A percentile compares a stretch with the other conserved stretches of the same genome.
Conservation (phyloP, 1,140 invertebrate species). For the Grapholita molesta region DNA sequence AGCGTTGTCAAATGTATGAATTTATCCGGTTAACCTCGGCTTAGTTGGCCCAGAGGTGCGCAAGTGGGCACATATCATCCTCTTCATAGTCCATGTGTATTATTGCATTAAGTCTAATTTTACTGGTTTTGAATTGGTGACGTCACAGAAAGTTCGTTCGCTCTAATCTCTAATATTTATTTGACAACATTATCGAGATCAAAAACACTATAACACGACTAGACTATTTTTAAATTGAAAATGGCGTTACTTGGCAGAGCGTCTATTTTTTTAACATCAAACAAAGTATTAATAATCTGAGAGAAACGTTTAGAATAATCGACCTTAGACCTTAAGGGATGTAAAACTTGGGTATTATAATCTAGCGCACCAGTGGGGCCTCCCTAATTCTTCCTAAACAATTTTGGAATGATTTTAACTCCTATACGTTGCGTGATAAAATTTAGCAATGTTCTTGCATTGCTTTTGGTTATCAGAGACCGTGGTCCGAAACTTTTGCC, state of each 20-base stretch:
- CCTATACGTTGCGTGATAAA: background rate
- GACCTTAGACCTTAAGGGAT: background rate
- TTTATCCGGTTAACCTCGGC: no score
- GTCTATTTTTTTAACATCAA: background rate
- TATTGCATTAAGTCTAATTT: no score
- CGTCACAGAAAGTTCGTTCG: background rate
- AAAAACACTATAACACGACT: background rate
- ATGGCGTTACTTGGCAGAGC: background rate
- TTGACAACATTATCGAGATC: background rate
- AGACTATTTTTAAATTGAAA: background rate
- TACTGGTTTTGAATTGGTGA: background rate
- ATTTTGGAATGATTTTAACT: background rate
- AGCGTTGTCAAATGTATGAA: no score
- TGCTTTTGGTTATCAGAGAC: background rate
- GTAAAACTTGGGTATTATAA: no score
- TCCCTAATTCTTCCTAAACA: no score
- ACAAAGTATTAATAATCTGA: background rate
- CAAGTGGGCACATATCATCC: no score
- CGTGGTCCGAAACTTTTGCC: background rate
- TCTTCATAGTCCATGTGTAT: no score
- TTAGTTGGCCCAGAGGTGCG: no score
- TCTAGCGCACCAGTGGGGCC: no score
- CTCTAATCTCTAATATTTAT: background rate
- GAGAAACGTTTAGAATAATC: background rate
- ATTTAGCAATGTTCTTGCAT: background rate